Conservation (phyloP, 2,113 vertebrate species). For the Protobothrops mucrosquamatus region DNA sequence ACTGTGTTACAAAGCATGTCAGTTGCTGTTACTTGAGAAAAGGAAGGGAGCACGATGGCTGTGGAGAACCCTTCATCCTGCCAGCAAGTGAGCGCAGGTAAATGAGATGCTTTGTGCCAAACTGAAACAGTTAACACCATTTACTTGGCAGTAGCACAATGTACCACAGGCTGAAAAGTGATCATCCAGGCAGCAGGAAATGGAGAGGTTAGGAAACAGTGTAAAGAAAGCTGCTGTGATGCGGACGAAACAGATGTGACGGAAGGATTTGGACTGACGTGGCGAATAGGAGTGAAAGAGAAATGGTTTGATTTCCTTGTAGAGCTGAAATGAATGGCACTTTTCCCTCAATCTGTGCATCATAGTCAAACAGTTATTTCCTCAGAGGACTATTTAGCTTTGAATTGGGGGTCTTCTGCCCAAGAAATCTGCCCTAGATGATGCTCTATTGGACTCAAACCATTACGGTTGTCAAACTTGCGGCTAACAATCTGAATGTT, state of each 20-base stretch:
- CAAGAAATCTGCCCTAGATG: constrained; percentile 9
- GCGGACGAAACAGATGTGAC: constrained; percentile 43
- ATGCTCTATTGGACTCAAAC: not conserved
- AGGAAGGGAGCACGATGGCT: constrained; percentile 54
- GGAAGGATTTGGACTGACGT: not conserved
- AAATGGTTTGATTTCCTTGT: not conserved
- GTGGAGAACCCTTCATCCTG: constrained; percentile 48
- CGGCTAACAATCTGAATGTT: not conserved
- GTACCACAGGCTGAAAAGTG: constrained; percentile 62
- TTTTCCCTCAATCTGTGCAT: not conserved
- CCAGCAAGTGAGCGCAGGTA: constrained; percentile 59
- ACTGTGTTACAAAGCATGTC: constrained; percentile 56
- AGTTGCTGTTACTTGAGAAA: constrained; percentile 60
- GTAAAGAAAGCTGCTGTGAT: constrained; percentile 51
- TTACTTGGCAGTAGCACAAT: constrained; percentile 53
- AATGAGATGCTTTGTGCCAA: constrained; percentile 49
- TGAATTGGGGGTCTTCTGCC: constrained; percentile 1
- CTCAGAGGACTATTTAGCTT: constrained; percentile 19
- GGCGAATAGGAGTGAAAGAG: not conserved
- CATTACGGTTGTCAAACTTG: not conserved
- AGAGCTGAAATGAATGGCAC: constrained; percentile 20
- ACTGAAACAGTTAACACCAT: constrained; percentile 46
- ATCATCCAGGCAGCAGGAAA: constrained; percentile 62
- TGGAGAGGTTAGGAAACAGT: constrained; percentile 42
- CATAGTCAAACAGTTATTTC: constrained; percentile 8